These are phyloP conservation scores for Xylota segnis DNA, from an alignment of 2,888 invertebrate genomes.

Conservation along the genomic window DNA sequence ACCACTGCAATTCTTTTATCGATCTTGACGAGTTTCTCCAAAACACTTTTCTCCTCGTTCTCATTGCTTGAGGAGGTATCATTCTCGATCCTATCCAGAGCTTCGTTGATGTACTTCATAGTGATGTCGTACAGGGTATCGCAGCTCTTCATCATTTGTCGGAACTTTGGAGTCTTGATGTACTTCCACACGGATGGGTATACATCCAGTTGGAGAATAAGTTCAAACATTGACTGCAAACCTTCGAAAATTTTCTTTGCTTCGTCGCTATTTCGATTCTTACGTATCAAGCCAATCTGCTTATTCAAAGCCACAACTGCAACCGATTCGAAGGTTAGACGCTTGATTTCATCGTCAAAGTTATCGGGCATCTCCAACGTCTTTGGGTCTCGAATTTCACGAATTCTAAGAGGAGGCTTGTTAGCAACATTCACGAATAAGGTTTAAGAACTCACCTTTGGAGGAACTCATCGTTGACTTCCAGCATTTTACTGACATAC, in stretches of 20 bases:
- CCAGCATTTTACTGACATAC: slow-evolving; percentile 84
- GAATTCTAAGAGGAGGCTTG: slow-evolving; percentile 77
- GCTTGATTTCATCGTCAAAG: slow-evolving; percentile 85
- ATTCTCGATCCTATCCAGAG: slow-evolving; percentile 79
- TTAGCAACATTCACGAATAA: not conserved
- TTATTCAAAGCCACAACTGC: slow-evolving; percentile 82
- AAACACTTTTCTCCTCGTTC: slow-evolving; percentile 85
- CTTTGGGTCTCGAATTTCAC: slow-evolving; percentile 78
- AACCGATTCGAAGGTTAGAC: slow-evolving; percentile 86
- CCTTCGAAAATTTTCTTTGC: slow-evolving; percentile 60
- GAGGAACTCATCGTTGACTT: slow-evolving; percentile 82
- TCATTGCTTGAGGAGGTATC: not conserved
- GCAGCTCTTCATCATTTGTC: slow-evolving; percentile 77
- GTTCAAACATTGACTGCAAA: slow-evolving; percentile 63
- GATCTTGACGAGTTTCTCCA: slow-evolving; percentile 88
- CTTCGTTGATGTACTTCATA: slow-evolving; percentile 81
- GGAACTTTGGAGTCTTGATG: slow-evolving; percentile 78
- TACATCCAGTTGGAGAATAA: slow-evolving; percentile 77
- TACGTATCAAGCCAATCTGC: slow-evolving; percentile 77
- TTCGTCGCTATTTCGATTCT: slow-evolving; percentile 59
- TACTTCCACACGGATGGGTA: slow-evolving; percentile 78
- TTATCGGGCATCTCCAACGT: slow-evolving; percentile 81
- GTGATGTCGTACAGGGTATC: slow-evolving; percentile 80
- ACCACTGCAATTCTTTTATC: slow-evolving; percentile 87
- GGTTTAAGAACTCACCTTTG: slow-evolving; percentile 82